Evolutionary conservation across 92 coral and sea anemone genomes (phyloP).

Genomic region (Siderastrea siderea): DNA sequence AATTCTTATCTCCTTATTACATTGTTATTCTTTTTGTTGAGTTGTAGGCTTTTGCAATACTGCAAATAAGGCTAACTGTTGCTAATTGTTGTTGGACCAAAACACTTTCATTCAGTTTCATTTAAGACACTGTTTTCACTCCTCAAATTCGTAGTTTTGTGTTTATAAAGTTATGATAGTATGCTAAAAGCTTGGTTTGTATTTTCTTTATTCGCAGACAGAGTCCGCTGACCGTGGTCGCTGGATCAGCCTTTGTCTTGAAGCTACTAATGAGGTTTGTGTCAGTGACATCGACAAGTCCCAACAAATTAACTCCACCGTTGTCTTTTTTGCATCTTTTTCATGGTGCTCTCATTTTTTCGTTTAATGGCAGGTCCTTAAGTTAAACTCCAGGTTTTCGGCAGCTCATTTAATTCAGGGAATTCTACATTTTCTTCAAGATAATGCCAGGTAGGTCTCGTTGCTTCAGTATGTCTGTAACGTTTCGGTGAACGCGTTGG

Average conservation of each 20-base stretch:
- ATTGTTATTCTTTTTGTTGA: too few relatives aligned
- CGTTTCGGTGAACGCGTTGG: too few relatives aligned
- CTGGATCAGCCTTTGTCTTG: conserved; percentile 86
- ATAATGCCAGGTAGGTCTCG: conserved; percentile 76
- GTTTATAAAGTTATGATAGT: too few relatives aligned
- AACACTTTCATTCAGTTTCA: too few relatives aligned
- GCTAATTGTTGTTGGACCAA: too few relatives aligned
- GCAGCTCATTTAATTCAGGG: conserved; percentile 89
- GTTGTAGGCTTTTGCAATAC: too few relatives aligned
- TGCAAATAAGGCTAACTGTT: too few relatives aligned
- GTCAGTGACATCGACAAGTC: background rate
- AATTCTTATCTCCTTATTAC: too few relatives aligned
- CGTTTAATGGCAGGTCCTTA: conserved; percentile 65
- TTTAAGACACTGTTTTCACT: too few relatives aligned
- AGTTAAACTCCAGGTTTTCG: conserved; percentile 66
- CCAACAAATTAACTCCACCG: background rate
- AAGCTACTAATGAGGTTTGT: conserved; percentile 89
- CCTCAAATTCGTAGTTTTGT: too few relatives aligned
- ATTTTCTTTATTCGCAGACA: conserved; percentile 30
- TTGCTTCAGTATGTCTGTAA: background rate
- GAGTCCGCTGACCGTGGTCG: conserved; percentile 75
- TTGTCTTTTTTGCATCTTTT: background rate
- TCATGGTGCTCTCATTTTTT: background rate
- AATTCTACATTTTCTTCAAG: conserved; percentile 76
- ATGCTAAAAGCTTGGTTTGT: background rate